These are phyloP conservation scores for fruit fly (Drosophila melanogaster) DNA, from an alignment of 1,140 invertebrate genomes.

Conservation along the genomic window Release_6_plus_ISO1_MT NT_033779.5:7594001-7594500, in stretches of 20 bases:
- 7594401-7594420: too few relatives aligned
- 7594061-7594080: constrained; percentile 68
- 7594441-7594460: too few relatives aligned
- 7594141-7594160: background rate
- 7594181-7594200: constrained; percentile 24
- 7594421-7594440: too few relatives aligned
- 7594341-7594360: background rate
- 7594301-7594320: constrained; percentile 37
- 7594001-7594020: constrained; percentile 8
- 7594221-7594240: constrained; percentile 70
- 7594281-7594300: constrained; percentile 49
- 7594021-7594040: constrained; percentile 9
- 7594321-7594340: constrained; percentile 15
- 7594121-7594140: constrained; percentile 49
- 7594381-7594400: background rate
- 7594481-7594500: background rate
- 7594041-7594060: constrained; percentile 49
- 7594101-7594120: constrained; percentile 66
- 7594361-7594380: background rate
- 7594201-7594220: constrained; percentile 43
- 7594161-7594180: background rate
- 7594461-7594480: too few relatives aligned
- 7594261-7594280: constrained; percentile 69
- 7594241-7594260: constrained; percentile 67
- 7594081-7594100: constrained; percentile 53